Evolutionary conservation across 2,797 vertebrate genomes (phyloP).

Genomic region (Selene dorsalis): DNA sequence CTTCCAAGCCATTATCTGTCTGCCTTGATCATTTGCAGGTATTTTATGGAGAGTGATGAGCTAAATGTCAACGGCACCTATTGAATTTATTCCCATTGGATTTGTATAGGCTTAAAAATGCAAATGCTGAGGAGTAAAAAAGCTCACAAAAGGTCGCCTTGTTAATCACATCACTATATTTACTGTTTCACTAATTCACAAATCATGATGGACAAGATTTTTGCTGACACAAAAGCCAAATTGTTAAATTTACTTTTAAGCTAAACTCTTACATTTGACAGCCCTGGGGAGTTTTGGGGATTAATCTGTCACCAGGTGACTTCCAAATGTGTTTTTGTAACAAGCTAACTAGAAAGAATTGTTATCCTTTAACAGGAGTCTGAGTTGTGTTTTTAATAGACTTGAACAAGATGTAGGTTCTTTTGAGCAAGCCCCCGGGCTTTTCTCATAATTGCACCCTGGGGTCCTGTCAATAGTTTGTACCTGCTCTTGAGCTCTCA

Average conservation of each 20-base stretch:
- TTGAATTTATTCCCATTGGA: constrained; percentile 67
- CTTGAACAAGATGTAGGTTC: constrained; percentile 49
- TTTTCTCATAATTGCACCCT: constrained; percentile 67
- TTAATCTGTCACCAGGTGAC: constrained; percentile 56
- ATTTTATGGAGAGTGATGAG: constrained; percentile 75
- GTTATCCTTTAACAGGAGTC: constrained; percentile 30
- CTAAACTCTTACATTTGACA: constrained; percentile 52
- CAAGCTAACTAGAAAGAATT: constrained; percentile 27
- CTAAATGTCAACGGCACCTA: constrained; percentile 62
- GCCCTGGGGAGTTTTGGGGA: constrained; percentile 44
- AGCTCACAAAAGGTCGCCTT: constrained; percentile 56
- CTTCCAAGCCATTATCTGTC: constrained; percentile 74
- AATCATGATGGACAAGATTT: constrained; percentile 30
- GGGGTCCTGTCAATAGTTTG: constrained; percentile 55
- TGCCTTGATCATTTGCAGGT: constrained; percentile 76
- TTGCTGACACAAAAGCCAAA: constrained; percentile 38
- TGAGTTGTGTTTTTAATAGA: constrained; percentile 50
- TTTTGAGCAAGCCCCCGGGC: constrained; percentile 52
- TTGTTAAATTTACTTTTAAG: constrained; percentile 44
- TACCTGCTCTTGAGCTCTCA: constrained; percentile 65
- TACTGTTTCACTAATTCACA: constrained; percentile 36
- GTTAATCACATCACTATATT: constrained; percentile 57
- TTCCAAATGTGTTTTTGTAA: constrained; percentile 41
- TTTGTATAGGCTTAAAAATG: constrained; percentile 65
- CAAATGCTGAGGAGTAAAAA: constrained; percentile 62